Conservation (phyloP, 2,797 vertebrate genomes). For the Diplodus sargus region DNA sequence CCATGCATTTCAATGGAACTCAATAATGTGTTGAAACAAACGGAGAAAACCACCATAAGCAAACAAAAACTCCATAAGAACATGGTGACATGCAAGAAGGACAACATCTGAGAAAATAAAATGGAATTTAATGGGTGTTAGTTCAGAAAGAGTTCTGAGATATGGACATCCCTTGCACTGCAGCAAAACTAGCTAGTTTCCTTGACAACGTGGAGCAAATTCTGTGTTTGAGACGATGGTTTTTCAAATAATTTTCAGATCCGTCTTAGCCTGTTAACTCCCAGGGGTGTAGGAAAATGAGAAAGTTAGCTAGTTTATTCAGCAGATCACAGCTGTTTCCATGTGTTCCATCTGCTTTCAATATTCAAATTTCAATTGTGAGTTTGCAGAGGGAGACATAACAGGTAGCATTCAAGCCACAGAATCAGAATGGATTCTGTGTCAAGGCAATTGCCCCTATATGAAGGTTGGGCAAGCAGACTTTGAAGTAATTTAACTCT, state of each 20-base stretch:
- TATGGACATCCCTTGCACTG: constrained; percentile 74
- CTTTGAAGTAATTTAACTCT: constrained; percentile 39
- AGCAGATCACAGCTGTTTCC: constrained; percentile 70
- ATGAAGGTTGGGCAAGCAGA: constrained; percentile 16
- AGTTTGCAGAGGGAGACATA: constrained; percentile 30
- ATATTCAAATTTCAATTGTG: constrained; percentile 30
- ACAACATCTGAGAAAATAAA: constrained; percentile 77
- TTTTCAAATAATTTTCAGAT: constrained; percentile 51
- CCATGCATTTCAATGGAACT: constrained; percentile 80
- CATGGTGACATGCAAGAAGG: constrained; percentile 83
- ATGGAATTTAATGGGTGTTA: constrained; percentile 85
- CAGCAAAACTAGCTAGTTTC: constrained; percentile 72
- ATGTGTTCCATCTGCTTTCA: constrained; percentile 15
- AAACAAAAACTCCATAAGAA: constrained; percentile 71
- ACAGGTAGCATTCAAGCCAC: constrained; percentile 31
- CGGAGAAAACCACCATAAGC: constrained; percentile 63
- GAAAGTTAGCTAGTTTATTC: constrained; percentile 63
- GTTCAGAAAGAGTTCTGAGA: constrained; percentile 77
- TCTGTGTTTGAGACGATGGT: constrained; percentile 47
- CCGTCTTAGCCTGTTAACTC: constrained; percentile 46
- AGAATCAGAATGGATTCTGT: constrained; percentile 31
- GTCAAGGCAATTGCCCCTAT: constrained; percentile 28
- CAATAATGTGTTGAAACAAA: constrained; percentile 60
- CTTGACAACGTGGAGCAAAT: constrained; percentile 63
- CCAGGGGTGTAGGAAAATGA: constrained; percentile 52